Base-by-base conservation (phyloP, 2,113 vertebrate species). In the human region DNA sequence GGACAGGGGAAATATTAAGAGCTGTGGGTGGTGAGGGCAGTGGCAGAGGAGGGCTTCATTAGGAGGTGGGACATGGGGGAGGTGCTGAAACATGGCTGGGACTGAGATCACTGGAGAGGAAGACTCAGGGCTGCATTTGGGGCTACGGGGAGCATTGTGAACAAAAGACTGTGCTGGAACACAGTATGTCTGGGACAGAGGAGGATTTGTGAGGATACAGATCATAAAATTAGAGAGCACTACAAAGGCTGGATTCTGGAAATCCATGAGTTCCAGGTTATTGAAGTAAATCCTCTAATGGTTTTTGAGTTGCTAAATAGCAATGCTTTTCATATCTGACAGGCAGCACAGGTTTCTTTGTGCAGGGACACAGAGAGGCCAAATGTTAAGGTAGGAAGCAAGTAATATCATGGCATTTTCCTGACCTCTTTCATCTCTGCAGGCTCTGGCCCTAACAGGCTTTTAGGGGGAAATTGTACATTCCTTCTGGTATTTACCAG, bases 401-500 rank as follows among this genome's bases (percentile, higher is more conserved):
- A 87, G 14, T 43, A 90, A 17, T 35, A 72, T 20, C 64, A 20
- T 38, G 35, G 92, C 75, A 80, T 73, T 93, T 94, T 93, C 83
- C 86, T 55, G 87, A 96, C 94, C 61, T 90, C 90, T 92, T 93
- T 95, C 92, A 94, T 72, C 38, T 68, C 73, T 59, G 83, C 82
- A 80, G 82, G 48, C 75, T 95, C 89, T 45, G 43, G 86, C 61
- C 82, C 87, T 88, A 90, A 96, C 92, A 96, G 87, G 94, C 55
- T 93, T 80, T 92, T 94, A 55, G 80, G 94, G 86, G 64, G 45
- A 93, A 97, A 92, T 20, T 72, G 57, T 52, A 48, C 80, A 57
- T 96, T 93, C 81, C 85, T 95, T n/a, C 90, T 70, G 94, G 86
- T 75, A 40, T 96, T 93, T 96, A 70, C 80, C 40, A 50, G 22